Conservation (phyloP, 2,888 invertebrate species). For the Apeira syringaria region DNA sequence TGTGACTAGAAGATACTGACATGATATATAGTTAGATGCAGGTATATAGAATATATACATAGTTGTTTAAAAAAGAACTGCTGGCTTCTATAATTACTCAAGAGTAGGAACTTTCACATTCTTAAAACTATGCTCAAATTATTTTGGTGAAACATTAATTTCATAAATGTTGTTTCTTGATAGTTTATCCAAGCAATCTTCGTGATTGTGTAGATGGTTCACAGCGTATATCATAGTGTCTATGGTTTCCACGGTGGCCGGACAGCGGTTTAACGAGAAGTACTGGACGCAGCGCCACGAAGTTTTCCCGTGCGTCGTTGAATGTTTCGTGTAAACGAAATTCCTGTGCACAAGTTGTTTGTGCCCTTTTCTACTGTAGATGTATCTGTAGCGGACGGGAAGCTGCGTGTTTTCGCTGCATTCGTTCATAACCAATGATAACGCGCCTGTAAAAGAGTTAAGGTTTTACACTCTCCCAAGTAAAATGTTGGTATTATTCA, state of each 20-base stretch:
- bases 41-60: conserved; percentile 42
- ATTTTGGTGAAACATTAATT: conserved; percentile 70
- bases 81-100: conserved; percentile 23
- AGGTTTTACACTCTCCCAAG: background rate
- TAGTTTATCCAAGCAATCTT: conserved; percentile 75
- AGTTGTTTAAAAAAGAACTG: too few relatives aligned
- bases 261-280: conserved; percentile 78
- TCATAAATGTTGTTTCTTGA: conserved; percentile 75
- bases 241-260: conserved; percentile 78
- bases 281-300: conserved; percentile 81
- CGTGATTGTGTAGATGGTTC: conserved; percentile 78
- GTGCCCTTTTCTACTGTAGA: conserved; percentile 80
- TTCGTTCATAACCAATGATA: conserved; percentile 72
- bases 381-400: conserved; percentile 75
- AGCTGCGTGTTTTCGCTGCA: conserved; percentile 61
- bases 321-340: conserved; percentile 81
- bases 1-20: conserved; percentile 62
- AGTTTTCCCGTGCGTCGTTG: conserved; percentile 78
- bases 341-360: conserved; percentile 80
- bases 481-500: too few relatives aligned
- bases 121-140: conserved; percentile 36
- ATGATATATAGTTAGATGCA: conserved; percentile 29
- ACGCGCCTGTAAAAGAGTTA: conserved; percentile 65
- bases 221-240: conserved; percentile 76
- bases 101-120: conserved; percentile 32